These are phyloP conservation scores for Ophonus ardosiacus DNA, from an alignment of 2,888 invertebrate species.

Conservation along the genomic window DNA sequence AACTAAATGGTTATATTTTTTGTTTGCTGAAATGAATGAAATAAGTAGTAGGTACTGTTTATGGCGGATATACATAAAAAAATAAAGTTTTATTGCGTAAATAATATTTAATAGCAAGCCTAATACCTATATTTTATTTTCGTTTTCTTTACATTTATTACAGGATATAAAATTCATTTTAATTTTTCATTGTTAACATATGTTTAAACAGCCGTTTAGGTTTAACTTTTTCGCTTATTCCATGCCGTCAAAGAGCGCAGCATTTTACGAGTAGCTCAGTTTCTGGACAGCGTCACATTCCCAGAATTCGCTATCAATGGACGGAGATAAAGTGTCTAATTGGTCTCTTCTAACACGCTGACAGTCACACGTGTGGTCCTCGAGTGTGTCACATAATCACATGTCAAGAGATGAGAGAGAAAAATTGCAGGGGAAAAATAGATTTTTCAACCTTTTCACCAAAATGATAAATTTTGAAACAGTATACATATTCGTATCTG, in stretches of 20 bases:
- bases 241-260: constrained; percentile 26
- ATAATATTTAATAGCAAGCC: no score
- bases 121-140: not conserved
- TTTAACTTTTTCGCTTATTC: not conserved
- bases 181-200: not conserved
- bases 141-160: not conserved
- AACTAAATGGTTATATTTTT: no score
- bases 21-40: no score
- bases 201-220: not conserved
- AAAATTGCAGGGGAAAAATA: not conserved
- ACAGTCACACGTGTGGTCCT: constrained; percentile 44
- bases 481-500: not conserved
- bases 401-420: not conserved
- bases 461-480: not conserved
- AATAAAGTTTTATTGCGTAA: no score
- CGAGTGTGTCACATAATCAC: not conserved
- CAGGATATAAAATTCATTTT: not conserved
- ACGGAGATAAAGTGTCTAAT: constrained; percentile 62
- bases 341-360: constrained; percentile 48
- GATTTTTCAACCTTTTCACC: not conserved
- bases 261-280: constrained; percentile 57
- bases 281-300: constrained; percentile 60
- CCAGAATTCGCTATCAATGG: constrained; percentile 54
- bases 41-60: no score
- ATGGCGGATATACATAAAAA: no score